A percentile compares a stretch with the other conserved stretches of the same genome.
Evolutionary conservation across 2,113 vertebrate species (phyloP).

Genomic region (Nothocercus julius): DNA sequence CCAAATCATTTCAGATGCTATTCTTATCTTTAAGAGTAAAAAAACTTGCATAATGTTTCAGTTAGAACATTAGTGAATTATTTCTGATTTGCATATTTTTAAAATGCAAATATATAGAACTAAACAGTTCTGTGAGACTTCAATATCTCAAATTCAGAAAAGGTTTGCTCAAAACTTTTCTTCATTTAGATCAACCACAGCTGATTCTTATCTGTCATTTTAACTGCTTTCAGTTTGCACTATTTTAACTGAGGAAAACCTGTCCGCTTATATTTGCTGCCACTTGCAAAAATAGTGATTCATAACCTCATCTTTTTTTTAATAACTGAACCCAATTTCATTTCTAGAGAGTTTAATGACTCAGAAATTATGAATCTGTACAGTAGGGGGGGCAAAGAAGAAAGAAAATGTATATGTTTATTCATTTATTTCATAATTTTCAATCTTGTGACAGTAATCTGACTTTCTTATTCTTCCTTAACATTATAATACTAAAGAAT

Average conservation of each 20-base stretch:
- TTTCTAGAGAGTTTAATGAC: constrained; percentile 1
- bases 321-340: neutral
- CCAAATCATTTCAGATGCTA: neutral
- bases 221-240: neutral
- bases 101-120: neutral
- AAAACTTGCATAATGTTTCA: neutral
- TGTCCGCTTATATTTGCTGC: neutral
- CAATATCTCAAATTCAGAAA: neutral
- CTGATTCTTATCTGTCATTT: neutral
- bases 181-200: neutral
- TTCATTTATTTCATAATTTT: neutral
- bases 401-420: neutral
- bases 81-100: constrained; percentile 1
- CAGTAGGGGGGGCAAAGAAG: neutral
- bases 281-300: neutral
- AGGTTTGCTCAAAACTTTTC: neutral
- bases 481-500: neutral
- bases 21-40: neutral
- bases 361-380: neutral
- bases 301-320: neutral
- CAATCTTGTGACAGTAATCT: neutral
- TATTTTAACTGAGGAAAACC: constrained; percentile 2
- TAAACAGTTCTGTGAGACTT: neutral
- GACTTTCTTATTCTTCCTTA: neutral
- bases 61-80: neutral